A percentile compares a stretch with the other conserved stretches of the same genome.
Conservation (phyloP, 2,113 vertebrate genomes). For the Lipophrys pholis region DNA sequence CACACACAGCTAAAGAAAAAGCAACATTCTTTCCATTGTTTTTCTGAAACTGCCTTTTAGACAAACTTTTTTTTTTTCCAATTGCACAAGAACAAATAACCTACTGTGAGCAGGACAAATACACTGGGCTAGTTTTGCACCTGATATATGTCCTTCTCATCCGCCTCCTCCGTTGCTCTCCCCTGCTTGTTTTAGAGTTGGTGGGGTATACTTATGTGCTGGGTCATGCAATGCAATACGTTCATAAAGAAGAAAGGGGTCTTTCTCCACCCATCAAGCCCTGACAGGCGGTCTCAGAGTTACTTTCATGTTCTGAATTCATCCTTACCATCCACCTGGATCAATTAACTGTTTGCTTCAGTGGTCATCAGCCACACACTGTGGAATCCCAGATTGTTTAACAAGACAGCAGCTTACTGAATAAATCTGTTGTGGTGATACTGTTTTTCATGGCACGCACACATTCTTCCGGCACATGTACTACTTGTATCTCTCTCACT, state of each 20-base stretch:
- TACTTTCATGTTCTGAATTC: conserved; percentile 82
- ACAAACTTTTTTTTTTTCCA: conserved; percentile 24
- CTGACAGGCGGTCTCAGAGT: conserved; percentile 69
- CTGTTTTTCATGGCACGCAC: conserved; percentile 27
- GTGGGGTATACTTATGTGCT: conserved; percentile 71
- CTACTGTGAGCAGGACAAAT: conserved; percentile 70
- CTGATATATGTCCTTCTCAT: conserved; percentile 50
- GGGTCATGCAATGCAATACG: conserved; percentile 79
- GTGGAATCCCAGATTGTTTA: conserved; percentile 49
- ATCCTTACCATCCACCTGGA: conserved; percentile 82
- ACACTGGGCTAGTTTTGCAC: conserved; percentile 54
- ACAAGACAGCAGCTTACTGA: conserved; percentile 46
- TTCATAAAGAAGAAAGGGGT: conserved; percentile 79
- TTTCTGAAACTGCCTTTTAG: neutral
- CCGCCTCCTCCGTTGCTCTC: conserved; percentile 20
- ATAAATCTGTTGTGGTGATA: conserved; percentile 13
- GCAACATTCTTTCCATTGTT: neutral
- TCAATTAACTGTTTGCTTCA: conserved; percentile 83
- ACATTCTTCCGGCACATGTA: neutral
- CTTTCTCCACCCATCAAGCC: conserved; percentile 79
- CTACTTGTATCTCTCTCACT: neutral
- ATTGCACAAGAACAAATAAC: conserved; percentile 73
- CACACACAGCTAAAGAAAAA: conserved; percentile 8
- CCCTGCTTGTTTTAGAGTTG: conserved; percentile 48
- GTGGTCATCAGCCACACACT: conserved; percentile 67